Percentiles rank a stretch among this genome's conserved stretches.
Conservation (phyloP, 2,888 invertebrate genomes). For the Drosophila prolongata region DNA sequence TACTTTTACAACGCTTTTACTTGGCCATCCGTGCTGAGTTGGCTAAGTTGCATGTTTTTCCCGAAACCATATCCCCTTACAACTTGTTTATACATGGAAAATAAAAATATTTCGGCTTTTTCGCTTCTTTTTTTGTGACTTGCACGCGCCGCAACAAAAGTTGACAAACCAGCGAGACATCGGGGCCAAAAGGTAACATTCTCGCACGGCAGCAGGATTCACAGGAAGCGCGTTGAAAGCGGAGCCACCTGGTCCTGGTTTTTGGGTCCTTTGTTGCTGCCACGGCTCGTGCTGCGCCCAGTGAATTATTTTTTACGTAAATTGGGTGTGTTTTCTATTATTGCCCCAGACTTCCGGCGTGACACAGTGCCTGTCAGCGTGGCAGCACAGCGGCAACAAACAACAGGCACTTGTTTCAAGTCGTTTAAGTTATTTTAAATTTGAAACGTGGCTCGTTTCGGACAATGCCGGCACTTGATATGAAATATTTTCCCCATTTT, state of each 20-base stretch:
- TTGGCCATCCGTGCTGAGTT: not conserved
- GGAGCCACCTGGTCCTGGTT: slow-evolving; percentile 53
- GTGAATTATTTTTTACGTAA: slow-evolving; percentile 70
- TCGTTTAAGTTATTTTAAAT: slow-evolving; percentile 75
- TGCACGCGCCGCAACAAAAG: slow-evolving; percentile 60
- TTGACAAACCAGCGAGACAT: slow-evolving; percentile 63
- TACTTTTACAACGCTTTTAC: not conserved
- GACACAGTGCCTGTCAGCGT: slow-evolving; percentile 63
- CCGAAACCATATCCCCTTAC: slow-evolving; percentile 8
- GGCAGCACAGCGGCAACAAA: slow-evolving; percentile 25
- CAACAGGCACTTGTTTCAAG: slow-evolving; percentile 61
- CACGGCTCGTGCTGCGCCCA: slow-evolving; percentile 45
- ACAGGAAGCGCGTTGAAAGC: slow-evolving; percentile 26
- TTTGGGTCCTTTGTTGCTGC: slow-evolving; percentile 18
- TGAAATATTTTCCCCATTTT: slow-evolving; percentile 46
- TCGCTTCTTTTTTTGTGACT: slow-evolving; percentile 54
- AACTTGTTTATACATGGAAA: slow-evolving; percentile 9
- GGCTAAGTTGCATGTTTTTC: not conserved
- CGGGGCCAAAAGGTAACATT: slow-evolving; percentile 56
- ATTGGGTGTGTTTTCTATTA: slow-evolving; percentile 79
- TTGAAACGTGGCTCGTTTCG: slow-evolving; percentile 59
- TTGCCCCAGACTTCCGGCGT: slow-evolving; percentile 77
- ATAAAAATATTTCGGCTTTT: slow-evolving; percentile 33
- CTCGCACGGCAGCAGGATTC: slow-evolving; percentile 39
- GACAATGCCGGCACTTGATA: slow-evolving; percentile 40